Conservation (phyloP, 2,113 vertebrate genomes). For the Triplophysa tibetana region DNA sequence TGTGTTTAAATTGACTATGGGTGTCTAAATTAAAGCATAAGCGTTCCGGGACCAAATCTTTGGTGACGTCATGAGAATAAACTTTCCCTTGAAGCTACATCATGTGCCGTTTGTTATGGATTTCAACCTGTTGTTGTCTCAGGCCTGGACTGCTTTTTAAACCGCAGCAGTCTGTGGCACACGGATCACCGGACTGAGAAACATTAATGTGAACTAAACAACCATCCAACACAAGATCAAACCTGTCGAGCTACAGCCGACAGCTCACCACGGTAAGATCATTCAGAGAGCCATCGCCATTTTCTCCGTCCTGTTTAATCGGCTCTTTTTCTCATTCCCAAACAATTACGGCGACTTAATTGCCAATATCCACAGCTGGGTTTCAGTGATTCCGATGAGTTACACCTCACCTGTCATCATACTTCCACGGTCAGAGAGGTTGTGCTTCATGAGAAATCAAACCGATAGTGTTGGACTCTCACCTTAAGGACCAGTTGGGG, state of each 20-base stretch:
- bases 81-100: slow-evolving; percentile 65
- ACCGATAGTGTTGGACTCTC: slow-evolving; percentile 62
- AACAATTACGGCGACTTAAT: slow-evolving; percentile 65
- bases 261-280: slow-evolving; percentile 41
- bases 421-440: slow-evolving; percentile 59
- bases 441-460: slow-evolving; percentile 61
- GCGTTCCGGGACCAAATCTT: slow-evolving; percentile 67
- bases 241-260: slow-evolving; percentile 42
- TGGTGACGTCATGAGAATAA: slow-evolving; percentile 64
- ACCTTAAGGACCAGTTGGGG: slow-evolving; percentile 68
- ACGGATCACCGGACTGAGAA: slow-evolving; percentile 16
- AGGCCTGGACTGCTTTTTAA: slow-evolving; percentile 52
- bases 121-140: slow-evolving; percentile 45
- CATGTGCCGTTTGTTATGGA: slow-evolving; percentile 55
- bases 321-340: slow-evolving; percentile 56
- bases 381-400: slow-evolving; percentile 41
- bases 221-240: slow-evolving; percentile 30
- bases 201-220: slow-evolving; percentile 24
- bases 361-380: slow-evolving; percentile 59
- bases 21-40: slow-evolving; percentile 67
- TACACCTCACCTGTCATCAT: slow-evolving; percentile 60
- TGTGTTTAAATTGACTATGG: neutral
- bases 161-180: neutral
- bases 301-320: slow-evolving; percentile 45
- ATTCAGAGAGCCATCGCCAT: slow-evolving; percentile 48